Conservation (phyloP, 1,140 invertebrate genomes). For the Meloidogyne floridensis region DNA sequence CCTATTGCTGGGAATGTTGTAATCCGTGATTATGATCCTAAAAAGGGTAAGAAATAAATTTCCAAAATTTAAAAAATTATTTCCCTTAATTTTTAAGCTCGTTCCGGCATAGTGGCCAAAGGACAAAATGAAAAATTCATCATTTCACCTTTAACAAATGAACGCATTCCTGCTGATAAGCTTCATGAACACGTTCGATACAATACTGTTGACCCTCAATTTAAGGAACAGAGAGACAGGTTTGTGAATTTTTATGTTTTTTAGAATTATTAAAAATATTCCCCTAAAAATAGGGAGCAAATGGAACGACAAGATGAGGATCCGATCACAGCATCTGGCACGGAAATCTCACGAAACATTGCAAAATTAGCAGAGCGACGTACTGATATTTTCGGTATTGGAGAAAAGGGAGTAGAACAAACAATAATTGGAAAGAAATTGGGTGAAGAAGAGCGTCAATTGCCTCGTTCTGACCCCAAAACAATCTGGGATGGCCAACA, state of each 20-base stretch:
- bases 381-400: conserved; percentile 99
- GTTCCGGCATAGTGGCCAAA: conserved; percentile 53
- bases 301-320: conserved; percentile 81
- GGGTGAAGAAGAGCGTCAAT: conserved; percentile 85
- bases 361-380: conserved; percentile 91
- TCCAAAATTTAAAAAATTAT: background rate
- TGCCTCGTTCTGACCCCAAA: conserved; percentile 76
- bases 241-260: conserved; percentile 69
- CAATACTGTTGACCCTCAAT: conserved; percentile 91
- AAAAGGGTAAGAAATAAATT: conserved; percentile 59
- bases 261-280: background rate
- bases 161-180: conserved; percentile 92
- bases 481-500: conserved; percentile 98
- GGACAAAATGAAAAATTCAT: conserved; percentile 82
- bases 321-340: conserved; percentile 78
- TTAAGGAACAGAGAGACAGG: conserved; percentile 92
- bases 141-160: conserved; percentile 95
- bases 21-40: conserved; percentile 91
- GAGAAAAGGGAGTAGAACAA: conserved; percentile 84
- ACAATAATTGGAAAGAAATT: conserved; percentile 97
- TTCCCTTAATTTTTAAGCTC: background rate
- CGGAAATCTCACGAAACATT: conserved; percentile 89
- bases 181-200: conserved; percentile 97
- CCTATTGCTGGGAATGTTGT: conserved; percentile 84
- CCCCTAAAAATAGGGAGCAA: conserved; percentile 42